Percentiles rank a stretch among this genome's conserved stretches.
These are phyloP conservation scores for Serranus cabrilla DNA, from an alignment of 2,797 vertebrate species.

Conservation along the genomic window DNA sequence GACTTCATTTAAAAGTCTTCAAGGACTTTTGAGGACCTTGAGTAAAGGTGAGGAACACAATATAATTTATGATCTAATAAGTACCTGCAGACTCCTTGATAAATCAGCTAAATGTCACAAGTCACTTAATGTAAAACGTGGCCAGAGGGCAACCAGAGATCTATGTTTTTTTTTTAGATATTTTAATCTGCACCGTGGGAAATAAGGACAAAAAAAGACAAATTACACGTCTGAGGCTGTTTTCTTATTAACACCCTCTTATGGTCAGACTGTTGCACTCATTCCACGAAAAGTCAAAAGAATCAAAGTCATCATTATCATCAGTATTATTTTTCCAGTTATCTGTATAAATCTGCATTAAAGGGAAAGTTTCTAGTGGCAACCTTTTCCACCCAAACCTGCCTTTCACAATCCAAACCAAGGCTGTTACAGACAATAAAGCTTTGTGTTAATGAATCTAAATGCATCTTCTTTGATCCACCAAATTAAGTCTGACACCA, in stretches of 20 bases:
- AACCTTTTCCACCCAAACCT: background rate
- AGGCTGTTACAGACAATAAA: background rate
- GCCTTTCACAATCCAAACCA: conserved; percentile 10
- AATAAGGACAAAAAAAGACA: conserved; percentile 5
- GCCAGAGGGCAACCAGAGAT: conserved; percentile 15
- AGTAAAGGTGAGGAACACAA: conserved; percentile 16
- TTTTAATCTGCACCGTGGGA: conserved; percentile 16
- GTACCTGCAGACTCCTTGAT: conserved; percentile 22
- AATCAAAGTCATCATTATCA: background rate
- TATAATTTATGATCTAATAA: conserved; percentile 30
- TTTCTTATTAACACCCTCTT: conserved; percentile 27
- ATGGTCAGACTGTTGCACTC: conserved; percentile 3
- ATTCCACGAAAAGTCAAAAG: conserved; percentile 6
- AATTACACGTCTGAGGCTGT: background rate
- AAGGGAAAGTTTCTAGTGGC: background rate
- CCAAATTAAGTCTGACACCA: background rate
- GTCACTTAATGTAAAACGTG: conserved; percentile 28
- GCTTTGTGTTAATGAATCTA: background rate
- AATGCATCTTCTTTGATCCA: background rate
- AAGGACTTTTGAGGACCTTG: conserved; percentile 47
- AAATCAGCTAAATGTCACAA: conserved; percentile 40
- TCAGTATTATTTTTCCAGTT: background rate
- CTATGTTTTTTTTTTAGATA: background rate
- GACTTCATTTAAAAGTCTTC: conserved; percentile 34
- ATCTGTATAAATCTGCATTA: background rate